Percentiles rank a stretch among this genome's conserved stretches.
Evolutionary conservation across 2,888 invertebrate species (phyloP).

Genomic region (Parnassius glacialis): DNA sequence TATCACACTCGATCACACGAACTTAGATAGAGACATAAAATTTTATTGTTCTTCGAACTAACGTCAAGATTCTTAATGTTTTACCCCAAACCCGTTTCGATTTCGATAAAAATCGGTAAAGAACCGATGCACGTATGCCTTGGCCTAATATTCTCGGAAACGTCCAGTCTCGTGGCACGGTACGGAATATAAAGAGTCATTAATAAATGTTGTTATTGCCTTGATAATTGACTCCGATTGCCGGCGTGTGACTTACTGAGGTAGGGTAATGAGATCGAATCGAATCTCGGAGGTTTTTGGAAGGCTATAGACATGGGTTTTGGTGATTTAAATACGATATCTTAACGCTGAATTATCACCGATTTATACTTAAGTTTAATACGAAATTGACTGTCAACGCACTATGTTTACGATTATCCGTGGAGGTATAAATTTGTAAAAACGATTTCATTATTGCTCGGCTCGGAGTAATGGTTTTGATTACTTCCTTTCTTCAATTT

Average conservation of each 20-base stretch:
- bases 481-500: too few species aligned
- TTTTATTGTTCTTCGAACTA: slow-evolving; percentile 57
- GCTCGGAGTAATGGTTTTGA: not conserved
- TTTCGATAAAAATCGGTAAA: slow-evolving; percentile 53
- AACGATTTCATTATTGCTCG: not conserved
- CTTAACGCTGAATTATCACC: slow-evolving; percentile 24
- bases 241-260: slow-evolving; percentile 35
- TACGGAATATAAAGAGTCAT: slow-evolving; percentile 45
- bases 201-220: slow-evolving; percentile 44
- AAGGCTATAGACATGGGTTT: slow-evolving; percentile 14
- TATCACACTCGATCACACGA: slow-evolving; percentile 44
- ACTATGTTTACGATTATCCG: slow-evolving; percentile 1
- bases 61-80: slow-evolving; percentile 45
- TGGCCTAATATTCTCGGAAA: slow-evolving; percentile 41
- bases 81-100: slow-evolving; percentile 46
- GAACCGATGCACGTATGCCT: slow-evolving; percentile 46
- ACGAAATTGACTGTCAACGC: slow-evolving; percentile 12
- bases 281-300: slow-evolving; percentile 1
- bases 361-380: slow-evolving; percentile 22
- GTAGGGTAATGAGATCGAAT: slow-evolving; percentile 33
- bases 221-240: slow-evolving; percentile 44
- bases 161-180: slow-evolving; percentile 26
- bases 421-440: slow-evolving; percentile 10
- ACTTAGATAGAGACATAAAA: slow-evolving; percentile 57
- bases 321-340: slow-evolving; percentile 23